These are phyloP conservation scores for Crepidodera aurea DNA, from an alignment of 2,888 invertebrate species.

Conservation along the genomic window DNA sequence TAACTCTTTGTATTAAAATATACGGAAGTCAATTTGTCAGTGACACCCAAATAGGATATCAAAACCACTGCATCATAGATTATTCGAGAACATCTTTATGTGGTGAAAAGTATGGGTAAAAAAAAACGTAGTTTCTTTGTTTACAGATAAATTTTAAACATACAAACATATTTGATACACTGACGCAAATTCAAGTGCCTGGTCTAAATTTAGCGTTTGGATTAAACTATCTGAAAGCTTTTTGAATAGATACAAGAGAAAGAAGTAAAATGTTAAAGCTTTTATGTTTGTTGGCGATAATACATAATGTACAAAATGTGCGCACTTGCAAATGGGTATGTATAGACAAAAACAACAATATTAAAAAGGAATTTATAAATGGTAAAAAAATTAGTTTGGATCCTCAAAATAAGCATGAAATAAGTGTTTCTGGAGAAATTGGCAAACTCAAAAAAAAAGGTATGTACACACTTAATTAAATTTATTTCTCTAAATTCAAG, in stretches of 20 bases:
- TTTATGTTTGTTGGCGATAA: neutral
- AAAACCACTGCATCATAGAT: neutral
- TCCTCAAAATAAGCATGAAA: constrained; percentile 13
- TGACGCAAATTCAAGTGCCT: neutral
- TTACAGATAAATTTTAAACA: neutral
- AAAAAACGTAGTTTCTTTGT: neutral
- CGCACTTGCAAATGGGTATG: constrained; percentile 33
- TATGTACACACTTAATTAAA: constrained; percentile 12
- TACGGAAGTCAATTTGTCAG: no score
- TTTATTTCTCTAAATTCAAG: no score
- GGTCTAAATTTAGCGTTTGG: neutral
- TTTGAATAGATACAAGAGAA: neutral
- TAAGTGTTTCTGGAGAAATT: neutral
- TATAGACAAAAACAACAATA: constrained; percentile 32
- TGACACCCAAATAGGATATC: no score
- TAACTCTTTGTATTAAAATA: no score
- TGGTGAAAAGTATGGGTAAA: neutral
- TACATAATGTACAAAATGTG: neutral
- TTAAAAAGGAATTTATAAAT: constrained; percentile 31
- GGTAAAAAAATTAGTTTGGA: constrained; percentile 25
- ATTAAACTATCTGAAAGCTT: neutral
- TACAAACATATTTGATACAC: neutral
- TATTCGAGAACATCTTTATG: neutral
- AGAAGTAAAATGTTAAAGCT: neutral
- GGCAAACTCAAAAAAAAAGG: constrained; percentile 9